phyloP scores from a whole-genome alignment of 2,888 invertebrate species.

The Andrena trimmerana region DNA sequence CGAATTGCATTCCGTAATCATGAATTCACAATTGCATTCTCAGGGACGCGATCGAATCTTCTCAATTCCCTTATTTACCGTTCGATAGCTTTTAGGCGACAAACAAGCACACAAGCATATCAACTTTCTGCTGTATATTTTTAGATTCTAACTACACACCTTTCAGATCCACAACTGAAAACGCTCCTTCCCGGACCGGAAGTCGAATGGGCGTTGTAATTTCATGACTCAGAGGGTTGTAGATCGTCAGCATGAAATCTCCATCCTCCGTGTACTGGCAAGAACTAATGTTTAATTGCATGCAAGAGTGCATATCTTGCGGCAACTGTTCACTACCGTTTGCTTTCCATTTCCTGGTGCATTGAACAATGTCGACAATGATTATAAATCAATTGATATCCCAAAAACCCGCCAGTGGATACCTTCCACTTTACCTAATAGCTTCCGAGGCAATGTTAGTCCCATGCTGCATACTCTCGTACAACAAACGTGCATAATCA shows the following conservation, averaged over 20 bases:
- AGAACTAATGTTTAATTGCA: slow-evolving; percentile 91
- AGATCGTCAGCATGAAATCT: slow-evolving; percentile 90
- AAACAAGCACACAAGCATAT: too few relatives aligned
- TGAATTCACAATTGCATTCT: too few relatives aligned
- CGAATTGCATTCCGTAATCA: too few relatives aligned
- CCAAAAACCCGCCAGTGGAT: not conserved
- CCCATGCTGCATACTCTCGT: slow-evolving; percentile 89
- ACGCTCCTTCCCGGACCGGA: slow-evolving; percentile 87
- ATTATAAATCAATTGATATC: not conserved
- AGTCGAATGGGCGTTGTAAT: slow-evolving; percentile 88
- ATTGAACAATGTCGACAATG: not conserved
- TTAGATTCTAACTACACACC: slow-evolving; percentile 85
- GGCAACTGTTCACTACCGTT: not conserved
- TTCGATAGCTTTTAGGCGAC: too few relatives aligned
- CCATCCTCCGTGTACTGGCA: slow-evolving; percentile 89
- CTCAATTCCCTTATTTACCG: too few relatives aligned
- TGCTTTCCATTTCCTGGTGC: slow-evolving; percentile 69
- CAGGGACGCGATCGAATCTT: too few relatives aligned
- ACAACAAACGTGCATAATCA: slow-evolving; percentile 94
- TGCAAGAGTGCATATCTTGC: slow-evolving; percentile 86
- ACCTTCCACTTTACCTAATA: slow-evolving; percentile 86
- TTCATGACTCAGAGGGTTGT: slow-evolving; percentile 92
- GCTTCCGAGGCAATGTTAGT: slow-evolving; percentile 86
- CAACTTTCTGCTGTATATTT: too few relatives aligned
- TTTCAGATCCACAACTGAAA: slow-evolving; percentile 88